These are phyloP conservation scores for Argyrosomus regius DNA, from an alignment of 2,797 vertebrate species.

Conservation along the genomic window DNA sequence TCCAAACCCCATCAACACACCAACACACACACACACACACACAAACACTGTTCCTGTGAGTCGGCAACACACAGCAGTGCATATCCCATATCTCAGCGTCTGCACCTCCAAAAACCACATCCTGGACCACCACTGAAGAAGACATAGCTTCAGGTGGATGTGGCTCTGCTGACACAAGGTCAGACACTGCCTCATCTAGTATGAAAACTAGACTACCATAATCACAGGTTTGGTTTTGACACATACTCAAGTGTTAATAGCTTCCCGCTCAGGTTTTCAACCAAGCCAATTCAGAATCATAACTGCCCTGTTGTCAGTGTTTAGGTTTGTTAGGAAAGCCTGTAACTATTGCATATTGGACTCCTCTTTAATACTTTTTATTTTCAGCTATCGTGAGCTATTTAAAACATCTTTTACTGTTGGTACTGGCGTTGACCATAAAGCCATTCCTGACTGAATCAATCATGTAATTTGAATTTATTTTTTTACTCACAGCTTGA, in stretches of 20 bases:
- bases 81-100: constrained; percentile 74
- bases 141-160: constrained; percentile 50
- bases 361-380: neutral
- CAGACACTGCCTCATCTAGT: constrained; percentile 43
- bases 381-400: neutral
- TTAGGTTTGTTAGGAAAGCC: neutral
- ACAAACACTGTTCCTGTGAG: constrained; percentile 46
- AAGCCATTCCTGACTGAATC: neutral
- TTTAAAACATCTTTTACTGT: neutral
- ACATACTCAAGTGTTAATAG: neutral
- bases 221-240: constrained; percentile 28
- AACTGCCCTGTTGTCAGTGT: neutral
- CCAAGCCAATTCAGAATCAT: neutral
- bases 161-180: constrained; percentile 46
- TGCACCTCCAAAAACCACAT: constrained; percentile 74
- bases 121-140: constrained; percentile 59
- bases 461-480: neutral
- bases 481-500: neutral
- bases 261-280: constrained; percentile 16
- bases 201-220: neutral
- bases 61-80: constrained; percentile 49
- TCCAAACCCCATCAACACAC: constrained; percentile 59
- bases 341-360: neutral
- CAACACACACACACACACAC: constrained; percentile 36
- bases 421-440: neutral